Evolutionary conservation across 2,113 vertebrate genomes (phyloP), one percentile per base, ranked within the genome.

Genomic region (Xenopus tropicalis): DNA sequence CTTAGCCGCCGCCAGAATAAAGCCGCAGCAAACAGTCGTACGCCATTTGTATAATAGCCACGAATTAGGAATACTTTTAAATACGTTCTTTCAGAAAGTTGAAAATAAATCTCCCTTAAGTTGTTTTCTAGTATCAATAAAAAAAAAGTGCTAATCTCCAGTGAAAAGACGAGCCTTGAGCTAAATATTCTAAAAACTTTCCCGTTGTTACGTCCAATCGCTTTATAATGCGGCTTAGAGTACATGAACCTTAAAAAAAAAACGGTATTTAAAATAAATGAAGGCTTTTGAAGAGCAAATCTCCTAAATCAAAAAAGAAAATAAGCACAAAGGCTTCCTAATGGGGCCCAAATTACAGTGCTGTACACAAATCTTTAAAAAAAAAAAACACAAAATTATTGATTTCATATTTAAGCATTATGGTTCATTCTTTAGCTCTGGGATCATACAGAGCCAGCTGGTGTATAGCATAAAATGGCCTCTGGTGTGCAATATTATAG

Each of bases 221-320:
- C 17, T 63, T 62, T 71, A 37, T 24, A 54, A 24, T 25, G 46
- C 48, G 52, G 37, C 46, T 71, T 63, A 71, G 46, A 24, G 37
- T 29, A 71, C 48, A 71, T 71, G 19, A 71, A 51, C 21, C 43
- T 61, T n/a, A n/a, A n/a, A 71, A 51, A 21, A 8, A 37, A 48
- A 17, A 71, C 51, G 23, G 14, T 71, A 21, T 46, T 51, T 63
- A 71, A 52, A 71, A 37, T 71, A 63, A 71, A 52, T 71, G 24
- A 52, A 37, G 51, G 44, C 70, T 63, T 71, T 63, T 63, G 59
- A 71, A 63, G 20, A 21, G 70, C 13, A 63, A 43, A 52, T 23
- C 29, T 63, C 43, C 52, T 17, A 62, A 71, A 71, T 21, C 19
- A 42, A 63, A 71, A 71, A 42, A n/a, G 42, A 63, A 71, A 63